A percentile compares a stretch with the other conserved stretches of the same genome.
Conservation (phyloP, 2,113 vertebrate species). For the Oryzias melastigma region DNA sequence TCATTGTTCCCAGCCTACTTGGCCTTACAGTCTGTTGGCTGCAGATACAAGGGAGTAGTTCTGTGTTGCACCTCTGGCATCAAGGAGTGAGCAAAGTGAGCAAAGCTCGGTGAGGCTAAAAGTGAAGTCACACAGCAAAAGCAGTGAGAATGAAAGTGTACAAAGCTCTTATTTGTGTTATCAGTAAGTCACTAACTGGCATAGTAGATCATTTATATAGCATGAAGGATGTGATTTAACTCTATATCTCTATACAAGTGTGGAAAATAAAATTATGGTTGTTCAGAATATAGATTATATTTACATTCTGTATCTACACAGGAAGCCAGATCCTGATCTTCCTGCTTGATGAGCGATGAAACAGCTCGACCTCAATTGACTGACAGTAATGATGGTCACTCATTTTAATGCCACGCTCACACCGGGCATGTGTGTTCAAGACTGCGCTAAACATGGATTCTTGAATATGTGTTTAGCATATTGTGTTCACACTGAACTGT, state of each 20-base stretch:
- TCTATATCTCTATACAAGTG: constrained; percentile 54
- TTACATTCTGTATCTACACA: constrained; percentile 67
- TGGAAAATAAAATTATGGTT: constrained; percentile 62
- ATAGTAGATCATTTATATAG: constrained; percentile 32
- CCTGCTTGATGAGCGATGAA: constrained; percentile 19
- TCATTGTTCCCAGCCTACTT: constrained; percentile 3
- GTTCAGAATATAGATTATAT: constrained; percentile 65
- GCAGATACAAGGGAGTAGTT: constrained; percentile 5
- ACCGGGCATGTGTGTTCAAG: too few relatives aligned
- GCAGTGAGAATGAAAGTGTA: constrained; percentile 53
- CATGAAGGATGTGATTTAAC: constrained; percentile 30
- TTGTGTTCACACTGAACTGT: too few relatives aligned
- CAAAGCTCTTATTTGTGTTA: constrained; percentile 30
- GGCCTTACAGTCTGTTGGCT: constrained; percentile 2
- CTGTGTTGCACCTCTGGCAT: not conserved
- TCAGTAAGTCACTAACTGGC: constrained; percentile 42
- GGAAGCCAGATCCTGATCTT: constrained; percentile 17
- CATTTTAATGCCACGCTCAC: not conserved
- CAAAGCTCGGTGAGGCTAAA: constrained; percentile 37
- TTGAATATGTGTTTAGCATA: too few relatives aligned
- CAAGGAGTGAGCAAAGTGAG: constrained; percentile 12
- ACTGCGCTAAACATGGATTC: too few relatives aligned
- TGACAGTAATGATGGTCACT: constrained; percentile 39
- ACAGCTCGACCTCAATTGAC: constrained; percentile 34
- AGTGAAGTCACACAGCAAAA: constrained; percentile 53